Evolutionary conservation across 2,888 invertebrate species (phyloP), one percentile per base, ranked within the genome.

Genomic region (Elmis aenea): DNA sequence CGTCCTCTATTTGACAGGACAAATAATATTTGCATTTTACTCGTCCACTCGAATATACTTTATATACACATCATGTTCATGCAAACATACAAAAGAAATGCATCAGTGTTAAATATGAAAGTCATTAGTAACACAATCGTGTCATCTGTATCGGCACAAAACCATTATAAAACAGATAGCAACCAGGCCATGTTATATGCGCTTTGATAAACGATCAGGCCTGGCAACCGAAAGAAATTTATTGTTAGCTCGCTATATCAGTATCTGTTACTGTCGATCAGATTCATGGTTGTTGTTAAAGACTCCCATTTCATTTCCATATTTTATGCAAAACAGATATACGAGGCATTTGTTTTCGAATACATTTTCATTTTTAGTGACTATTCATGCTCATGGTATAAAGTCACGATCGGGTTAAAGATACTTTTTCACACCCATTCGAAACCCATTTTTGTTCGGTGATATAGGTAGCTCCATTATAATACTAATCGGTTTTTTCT

Each of bases 231-330:
- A 39, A 48, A 55, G 54, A 57, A 52, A 55, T 55, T 52, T 54
- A 55, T 52, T 48, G 53, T 48, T 42, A 47, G 38, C 40, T 45
- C 42, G 42, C 42, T 45, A 45, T 51, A 54, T 57, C 55, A 51
- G 52, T 54, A 54, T 55, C 53, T 53, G 50, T 46, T 50, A 39
- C 44, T 47, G 49, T 51, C 54, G 51, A 54, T 57, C 51, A 52
- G 48, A 55, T 55, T 52, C 52, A 51, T 45, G 52, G 45, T 45
- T 46, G 46, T 44, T 48, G 46, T 46, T 50, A 42, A 47, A 52
- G 52, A 54, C 50, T 50, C 50, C 53, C 52, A 50, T 51, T 51
- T 55, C 52, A 57, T 57, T 47, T 47, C 45, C 47, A 47, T 47
- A 45, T 45, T 47, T 47, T 45, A 47, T 47, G 45, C 37, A 45